phyloP scores from a whole-genome alignment of 2,888 invertebrate species.

The Andrena bicolor region DNA sequence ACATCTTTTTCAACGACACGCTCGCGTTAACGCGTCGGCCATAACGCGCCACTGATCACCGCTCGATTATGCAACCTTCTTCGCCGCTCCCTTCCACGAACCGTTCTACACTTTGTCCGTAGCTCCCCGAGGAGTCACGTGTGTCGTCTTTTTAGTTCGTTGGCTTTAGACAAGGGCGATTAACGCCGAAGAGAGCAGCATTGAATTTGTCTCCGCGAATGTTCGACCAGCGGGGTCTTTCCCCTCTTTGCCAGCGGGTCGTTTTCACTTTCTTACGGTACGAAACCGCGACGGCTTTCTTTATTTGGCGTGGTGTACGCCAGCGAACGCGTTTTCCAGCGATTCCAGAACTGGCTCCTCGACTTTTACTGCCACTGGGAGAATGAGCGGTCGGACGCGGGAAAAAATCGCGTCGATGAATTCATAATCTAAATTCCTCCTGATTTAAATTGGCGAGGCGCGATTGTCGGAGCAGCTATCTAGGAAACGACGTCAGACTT shows the following conservation, averaged over 20 bases:
- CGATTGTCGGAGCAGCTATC: background rate
- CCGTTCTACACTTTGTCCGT: background rate
- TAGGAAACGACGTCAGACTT: too few species aligned
- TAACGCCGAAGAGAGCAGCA: background rate
- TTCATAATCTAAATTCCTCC: background rate
- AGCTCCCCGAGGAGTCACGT: background rate
- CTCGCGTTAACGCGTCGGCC: constrained; percentile 23
- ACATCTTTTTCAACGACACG: constrained; percentile 34
- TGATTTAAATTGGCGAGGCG: background rate
- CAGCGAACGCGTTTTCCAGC: constrained; percentile 53
- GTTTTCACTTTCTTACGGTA: constrained; percentile 58
- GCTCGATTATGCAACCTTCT: constrained; percentile 17
- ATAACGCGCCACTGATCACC: constrained; percentile 20
- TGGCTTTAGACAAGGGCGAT: background rate
- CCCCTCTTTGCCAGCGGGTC: background rate
- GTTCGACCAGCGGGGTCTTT: background rate
- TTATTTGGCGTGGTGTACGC: constrained; percentile 56
- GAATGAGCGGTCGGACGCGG: background rate
- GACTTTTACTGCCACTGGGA: constrained; percentile 36
- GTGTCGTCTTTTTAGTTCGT: background rate
- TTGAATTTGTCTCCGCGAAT: background rate
- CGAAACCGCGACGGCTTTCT: constrained; percentile 47
- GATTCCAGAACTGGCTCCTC: constrained; percentile 61
- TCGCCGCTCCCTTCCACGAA: background rate
- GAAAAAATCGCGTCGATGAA: background rate